phyloP scores from a whole-genome alignment of 2,797 vertebrate genomes.

The Tarsius wallacei region DNA sequence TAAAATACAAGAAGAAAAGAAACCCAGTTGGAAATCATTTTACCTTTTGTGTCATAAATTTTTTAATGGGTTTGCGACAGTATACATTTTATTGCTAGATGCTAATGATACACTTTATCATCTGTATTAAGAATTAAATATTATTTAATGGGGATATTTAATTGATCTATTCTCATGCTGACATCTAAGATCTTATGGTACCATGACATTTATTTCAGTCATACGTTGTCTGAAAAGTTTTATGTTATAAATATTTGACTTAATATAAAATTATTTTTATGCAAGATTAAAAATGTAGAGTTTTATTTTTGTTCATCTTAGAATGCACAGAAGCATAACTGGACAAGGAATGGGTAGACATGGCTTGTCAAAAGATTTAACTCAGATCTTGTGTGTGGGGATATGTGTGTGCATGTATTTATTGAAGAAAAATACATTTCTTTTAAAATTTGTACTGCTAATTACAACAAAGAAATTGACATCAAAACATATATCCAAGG shows the following conservation, averaged over 20 bases:
- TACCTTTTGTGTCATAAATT: slow-evolving; percentile 75
- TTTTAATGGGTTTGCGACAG: slow-evolving; percentile 75
- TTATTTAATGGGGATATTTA: slow-evolving; percentile 69
- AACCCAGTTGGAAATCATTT: slow-evolving; percentile 81
- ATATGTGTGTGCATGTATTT: background rate
- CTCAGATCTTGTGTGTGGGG: slow-evolving; percentile 45
- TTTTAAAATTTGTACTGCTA: slow-evolving; percentile 37
- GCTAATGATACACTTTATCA: slow-evolving; percentile 63
- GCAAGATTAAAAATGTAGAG: slow-evolving; percentile 81
- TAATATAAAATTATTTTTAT: slow-evolving; percentile 92
- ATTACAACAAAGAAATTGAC: background rate
- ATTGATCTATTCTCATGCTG: slow-evolving; percentile 14
- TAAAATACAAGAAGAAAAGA: slow-evolving; percentile 76
- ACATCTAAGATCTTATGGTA: slow-evolving; percentile 14
- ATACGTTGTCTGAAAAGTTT: slow-evolving; percentile 86
- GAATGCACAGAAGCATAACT: background rate
- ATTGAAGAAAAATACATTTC: slow-evolving; percentile 49
- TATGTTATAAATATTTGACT: slow-evolving; percentile 90
- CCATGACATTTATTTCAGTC: slow-evolving; percentile 71
- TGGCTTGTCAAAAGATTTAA: slow-evolving; percentile 74
- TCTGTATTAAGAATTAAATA: slow-evolving; percentile 76
- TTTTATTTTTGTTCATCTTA: slow-evolving; percentile 75
- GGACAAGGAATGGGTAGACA: background rate
- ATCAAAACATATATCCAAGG: background rate
- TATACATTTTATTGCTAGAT: slow-evolving; percentile 60